Evolutionary conservation across 2,797 vertebrate genomes (phyloP), one percentile per base, ranked within the genome.

Genomic region (Cossypha polioptera): DNA sequence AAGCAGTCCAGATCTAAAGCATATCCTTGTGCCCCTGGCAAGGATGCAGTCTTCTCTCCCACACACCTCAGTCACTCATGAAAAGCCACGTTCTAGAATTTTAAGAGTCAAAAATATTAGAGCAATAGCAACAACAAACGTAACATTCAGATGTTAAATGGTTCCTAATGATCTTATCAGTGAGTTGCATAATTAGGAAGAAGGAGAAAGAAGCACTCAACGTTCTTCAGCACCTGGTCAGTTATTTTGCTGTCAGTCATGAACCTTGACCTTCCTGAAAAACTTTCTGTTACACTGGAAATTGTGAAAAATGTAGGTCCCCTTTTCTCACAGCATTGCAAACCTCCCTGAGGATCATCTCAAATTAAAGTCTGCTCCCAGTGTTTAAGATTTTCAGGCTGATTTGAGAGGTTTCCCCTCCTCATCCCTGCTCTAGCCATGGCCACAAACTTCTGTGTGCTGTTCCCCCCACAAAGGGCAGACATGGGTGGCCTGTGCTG

Each of bases 51-150:
- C 59, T 78, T 86, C 62, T 94, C 92, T 90, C 88, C 86, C 91
- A 92, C 67, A 78, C 77, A 86, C 28, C 42, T 58, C 83, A 90
- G 54, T 88, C 69, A 54, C 31, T 81, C 77, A 62, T 62, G 73
- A 86, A 90, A 90, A 94, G 67, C 86, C 77, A 86, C 87, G 48
- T 87, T 78, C 59, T 92, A 26, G 33, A 66, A 76, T 92, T 81
- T 85, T 92, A 82, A 94, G 93, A 86, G 36, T n/a, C 77, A 91
- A 85, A 96, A 90, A 84, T 69, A 90, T 93, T 94, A 66, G 35
- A 93, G 80, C 58, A 73, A 77, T 9, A 91, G 48, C 58, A 88
- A 78, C 40, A 93, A 81, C 73, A 93, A 92, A 93, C 62, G 69
- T 33, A 28, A 71, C 69, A 90, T 90, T 81, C 76, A 68, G 73